phyloP scores from a whole-genome alignment of 2,888 invertebrate species.

The Amaurobius ferox region DNA sequence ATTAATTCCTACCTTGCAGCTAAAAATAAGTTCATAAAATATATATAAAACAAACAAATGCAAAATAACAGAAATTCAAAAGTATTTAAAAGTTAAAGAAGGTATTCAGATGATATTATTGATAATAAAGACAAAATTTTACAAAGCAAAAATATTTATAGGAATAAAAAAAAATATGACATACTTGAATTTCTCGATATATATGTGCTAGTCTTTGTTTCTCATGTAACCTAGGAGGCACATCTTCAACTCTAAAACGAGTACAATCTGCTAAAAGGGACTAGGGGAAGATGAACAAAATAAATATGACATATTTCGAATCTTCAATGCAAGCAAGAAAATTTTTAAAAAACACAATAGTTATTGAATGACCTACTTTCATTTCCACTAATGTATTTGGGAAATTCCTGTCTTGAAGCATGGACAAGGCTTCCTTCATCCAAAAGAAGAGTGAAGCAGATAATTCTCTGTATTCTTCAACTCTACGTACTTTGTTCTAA shows the following conservation, averaged over 20 bases:
- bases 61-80: neutral
- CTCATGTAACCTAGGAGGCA: constrained; percentile 92
- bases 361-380: constrained; percentile 83
- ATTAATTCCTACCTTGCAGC: too few species aligned
- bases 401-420: constrained; percentile 92
- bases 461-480: constrained; percentile 93
- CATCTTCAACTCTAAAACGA: constrained; percentile 95
- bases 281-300: constrained; percentile 74
- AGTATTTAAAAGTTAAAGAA: neutral
- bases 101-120: neutral
- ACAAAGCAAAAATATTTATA: neutral
- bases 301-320: neutral
- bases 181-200: constrained; percentile 81
- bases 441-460: constrained; percentile 91
- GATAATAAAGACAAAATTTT: neutral
- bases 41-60: too few species aligned
- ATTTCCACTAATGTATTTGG: constrained; percentile 95
- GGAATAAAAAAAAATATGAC: neutral
- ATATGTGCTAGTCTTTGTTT: constrained; percentile 91
- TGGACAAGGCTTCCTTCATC: constrained; percentile 92
- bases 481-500: constrained; percentile 89
- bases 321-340: neutral
- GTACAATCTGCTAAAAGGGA: constrained; percentile 89
- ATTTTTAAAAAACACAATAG: neutral
- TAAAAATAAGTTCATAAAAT: too few species aligned